Conservation (phyloP, 2,113 vertebrate genomes). For the Labeo catla region DNA sequence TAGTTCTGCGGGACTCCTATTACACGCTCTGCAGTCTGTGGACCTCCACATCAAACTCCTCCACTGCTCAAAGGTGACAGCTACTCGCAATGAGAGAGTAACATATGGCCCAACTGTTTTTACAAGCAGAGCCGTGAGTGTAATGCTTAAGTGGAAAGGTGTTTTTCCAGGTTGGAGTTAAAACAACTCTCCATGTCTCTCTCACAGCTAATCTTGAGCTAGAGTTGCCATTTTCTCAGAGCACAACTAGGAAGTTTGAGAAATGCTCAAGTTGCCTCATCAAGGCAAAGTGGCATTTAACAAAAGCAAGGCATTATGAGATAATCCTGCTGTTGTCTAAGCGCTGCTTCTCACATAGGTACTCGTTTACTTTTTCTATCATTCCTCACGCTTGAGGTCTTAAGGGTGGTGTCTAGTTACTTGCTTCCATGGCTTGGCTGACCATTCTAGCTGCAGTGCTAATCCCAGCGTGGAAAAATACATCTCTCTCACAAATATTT, state of each 20-base stretch:
- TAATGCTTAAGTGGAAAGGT: background rate
- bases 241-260: background rate
- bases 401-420: slow-evolving; percentile 46
- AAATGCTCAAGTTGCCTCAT: slow-evolving; percentile 42
- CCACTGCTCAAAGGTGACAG: slow-evolving; percentile 26
- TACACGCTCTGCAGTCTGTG: background rate
- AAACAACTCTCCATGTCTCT: slow-evolving; percentile 28
- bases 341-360: background rate
- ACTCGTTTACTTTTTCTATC: background rate
- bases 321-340: slow-evolving; percentile 23
- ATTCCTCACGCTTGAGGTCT: slow-evolving; percentile 18
- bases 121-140: slow-evolving; percentile 2
- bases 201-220: background rate
- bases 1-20: slow-evolving; percentile 19
- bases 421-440: slow-evolving; percentile 52
- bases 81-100: slow-evolving; percentile 12
- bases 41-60: slow-evolving; percentile 39
- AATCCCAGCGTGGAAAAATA: slow-evolving; percentile 61
- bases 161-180: background rate
- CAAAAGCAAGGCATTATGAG: slow-evolving; percentile 61
- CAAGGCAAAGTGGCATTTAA: slow-evolving; percentile 62
- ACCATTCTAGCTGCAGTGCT: slow-evolving; percentile 50
- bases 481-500: slow-evolving; percentile 67
- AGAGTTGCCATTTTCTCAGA: background rate
- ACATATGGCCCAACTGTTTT: background rate